Base-by-base conservation (phyloP, 2,797 vertebrate species). In the Girardinus metallicus region DNA sequence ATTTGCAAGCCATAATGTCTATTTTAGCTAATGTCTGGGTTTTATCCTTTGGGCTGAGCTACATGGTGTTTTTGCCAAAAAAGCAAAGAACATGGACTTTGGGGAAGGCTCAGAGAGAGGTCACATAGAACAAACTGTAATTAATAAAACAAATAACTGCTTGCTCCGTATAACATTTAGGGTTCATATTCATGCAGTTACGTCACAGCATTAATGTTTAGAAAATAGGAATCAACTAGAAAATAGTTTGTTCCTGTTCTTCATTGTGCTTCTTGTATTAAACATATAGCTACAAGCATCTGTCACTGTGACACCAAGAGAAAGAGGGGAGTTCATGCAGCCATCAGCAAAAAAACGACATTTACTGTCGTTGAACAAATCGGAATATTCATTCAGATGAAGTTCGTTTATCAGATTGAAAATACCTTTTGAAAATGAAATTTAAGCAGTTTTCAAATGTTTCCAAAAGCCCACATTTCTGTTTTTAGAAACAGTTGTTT, bases 11-110 rank as follows among this genome's bases (percentile, higher is more conserved):
- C 84, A 82, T 84, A 88, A 89, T 88, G 79, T 91, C 89, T 94
- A 91, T 94, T 95, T 94, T 92, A 95, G 91, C 91, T 94, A 88
- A 93, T 86, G 94, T 96, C 95, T 96, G 91, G 86, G 89, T 84
- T 79, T 89, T 74, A 83, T 90, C 89, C 83, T 90, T 90, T 88
- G 89, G 90, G 85, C 84, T 80, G 34, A 80, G 75, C 31, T 81
- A 81, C 82, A 81, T 77, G 15, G 34, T 91, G 87, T 84, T 93
- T 91, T 94, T 90, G 93, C 94, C 94, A 94, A 91, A 90, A 92
- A 85, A 78, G 73, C 87, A 83, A 72, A 84, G 77, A 93, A 89
- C 77, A 87, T 86, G 75, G 75, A 80, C 77, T 73, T 88, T 79
- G 66, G 76, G 82, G 82, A 82, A 88, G 82, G 46, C 86, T 77